Conservation (phyloP, 2,888 invertebrate species). For the Rhaphigaster nebulosa region DNA sequence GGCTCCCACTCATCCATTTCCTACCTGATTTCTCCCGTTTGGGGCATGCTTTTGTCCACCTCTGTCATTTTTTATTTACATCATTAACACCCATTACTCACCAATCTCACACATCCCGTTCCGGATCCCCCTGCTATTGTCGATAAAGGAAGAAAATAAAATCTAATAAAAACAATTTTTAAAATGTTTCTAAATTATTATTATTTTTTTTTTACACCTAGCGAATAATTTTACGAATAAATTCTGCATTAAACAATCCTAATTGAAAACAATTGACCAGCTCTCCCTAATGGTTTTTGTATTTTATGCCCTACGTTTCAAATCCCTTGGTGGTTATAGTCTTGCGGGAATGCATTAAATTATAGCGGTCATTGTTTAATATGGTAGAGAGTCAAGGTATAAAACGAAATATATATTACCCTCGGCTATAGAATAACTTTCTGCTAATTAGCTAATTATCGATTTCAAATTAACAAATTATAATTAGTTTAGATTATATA, state of each 20-base stretch:
- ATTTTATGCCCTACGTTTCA: not conserved
- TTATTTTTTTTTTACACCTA: not conserved
- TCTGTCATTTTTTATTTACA: conserved; percentile 29
- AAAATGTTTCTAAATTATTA: not conserved
- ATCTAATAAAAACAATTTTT: not conserved
- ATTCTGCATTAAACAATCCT: not conserved
- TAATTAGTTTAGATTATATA: not conserved
- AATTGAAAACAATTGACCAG: not conserved
- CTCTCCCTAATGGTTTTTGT: not conserved
- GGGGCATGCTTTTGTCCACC: not conserved
- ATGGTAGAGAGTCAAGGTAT: not conserved
- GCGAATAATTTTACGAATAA: not conserved
- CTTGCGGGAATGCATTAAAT: conserved; percentile 3
- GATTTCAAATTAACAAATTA: not conserved
- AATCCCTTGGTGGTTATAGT: conserved; percentile 12
- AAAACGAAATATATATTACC: not conserved
- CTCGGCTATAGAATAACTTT: not conserved
- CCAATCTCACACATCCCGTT: not conserved
- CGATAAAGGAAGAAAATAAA: not conserved
- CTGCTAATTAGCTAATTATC: not conserved
- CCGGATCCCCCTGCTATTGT: not conserved
- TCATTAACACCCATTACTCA: conserved; percentile 2
- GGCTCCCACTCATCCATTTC: not conserved
- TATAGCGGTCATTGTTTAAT: conserved; percentile 18
- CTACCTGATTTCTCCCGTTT: not conserved